Evolutionary conservation across 2,113 vertebrate genomes (phyloP), one percentile per base, ranked within the genome.

Genomic region (Apteryx owenii): DNA sequence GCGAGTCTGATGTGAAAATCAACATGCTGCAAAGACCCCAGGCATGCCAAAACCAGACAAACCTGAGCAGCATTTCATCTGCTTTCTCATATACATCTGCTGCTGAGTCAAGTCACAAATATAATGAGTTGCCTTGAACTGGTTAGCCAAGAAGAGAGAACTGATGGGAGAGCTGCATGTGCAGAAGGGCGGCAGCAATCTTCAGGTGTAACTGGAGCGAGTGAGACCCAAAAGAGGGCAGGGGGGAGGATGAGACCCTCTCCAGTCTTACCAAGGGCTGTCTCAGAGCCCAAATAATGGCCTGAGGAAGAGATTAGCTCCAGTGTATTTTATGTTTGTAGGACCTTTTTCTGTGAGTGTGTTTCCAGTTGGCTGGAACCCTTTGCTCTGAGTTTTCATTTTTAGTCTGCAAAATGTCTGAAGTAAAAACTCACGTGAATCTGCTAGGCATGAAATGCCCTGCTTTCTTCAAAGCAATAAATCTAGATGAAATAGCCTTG

Each of bases 121-220:
- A 54, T 9, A 25, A 73, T 44, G 66, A 28, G 36, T 18, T 82
- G 48, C 29, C 26, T 77, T 64, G 56, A 68, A 66, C 61, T 82
- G 19, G 5, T 77, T 60, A 29, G 46, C n/a, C 1, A 1, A 69
- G 23, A 40, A 11, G 29, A 88, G 36, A 73, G 18, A 48, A 48
- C 33, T 70, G 44, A 31, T 46, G 21, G 14, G n/a, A 0, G 2
- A 0, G 1, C 46, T 48, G 19, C 0, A 0, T 21, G 12, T 0
- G 5, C 42, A 31, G 44, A 17, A 80, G 33, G 48, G 21, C 18
- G 50, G 25, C 28, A 68, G 70, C 21, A 8, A 25, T 25, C 8
- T 8, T 2, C 3, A 1, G 17, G 8, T 33, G 56, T 16, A 25
- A 38, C 33, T 25, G 66, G 19, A 84, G 18, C 19, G 48, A 44